These are phyloP conservation scores for Leptodactylus fuscus DNA, from an alignment of 2,113 vertebrate species.

Conservation along the genomic window DNA sequence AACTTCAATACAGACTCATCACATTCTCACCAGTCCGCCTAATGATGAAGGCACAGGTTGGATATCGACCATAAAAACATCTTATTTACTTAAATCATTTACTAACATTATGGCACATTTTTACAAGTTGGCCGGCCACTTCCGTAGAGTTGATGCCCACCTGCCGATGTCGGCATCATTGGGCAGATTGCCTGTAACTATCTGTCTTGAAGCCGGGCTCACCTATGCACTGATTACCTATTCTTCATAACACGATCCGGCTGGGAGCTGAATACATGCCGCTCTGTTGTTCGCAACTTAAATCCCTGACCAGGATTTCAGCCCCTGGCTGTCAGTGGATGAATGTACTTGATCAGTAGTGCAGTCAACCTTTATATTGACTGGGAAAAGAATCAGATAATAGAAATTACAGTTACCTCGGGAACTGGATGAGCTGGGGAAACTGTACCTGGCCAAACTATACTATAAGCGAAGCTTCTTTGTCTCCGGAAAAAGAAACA, in stretches of 20 bases:
- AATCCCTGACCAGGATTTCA: slow-evolving; percentile 64
- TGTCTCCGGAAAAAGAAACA: slow-evolving; percentile 74
- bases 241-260: slow-evolving; percentile 46
- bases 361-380: slow-evolving; percentile 63
- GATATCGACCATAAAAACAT: slow-evolving; percentile 46
- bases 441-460: slow-evolving; percentile 78
- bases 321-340: slow-evolving; percentile 61
- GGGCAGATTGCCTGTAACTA: slow-evolving; percentile 55
- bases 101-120: slow-evolving; percentile 53
- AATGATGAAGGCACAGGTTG: slow-evolving; percentile 38
- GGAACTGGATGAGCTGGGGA: slow-evolving; percentile 79
- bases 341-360: slow-evolving; percentile 63
- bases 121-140: slow-evolving; percentile 42
- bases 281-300: slow-evolving; percentile 62
- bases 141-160: slow-evolving; percentile 35
- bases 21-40: slow-evolving; percentile 54
- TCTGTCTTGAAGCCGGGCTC: slow-evolving; percentile 58
- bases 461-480: slow-evolving; percentile 72
- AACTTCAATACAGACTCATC: slow-evolving; percentile 45
- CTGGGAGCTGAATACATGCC: slow-evolving; percentile 63
- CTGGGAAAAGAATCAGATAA: slow-evolving; percentile 68
- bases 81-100: slow-evolving; percentile 59
- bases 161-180: slow-evolving; percentile 46
- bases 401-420: slow-evolving; percentile 74
- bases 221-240: slow-evolving; percentile 58